Percentiles rank a stretch among this genome's conserved stretches.
Evolutionary conservation across 1,140 invertebrate genomes (phyloP).

Genomic region (Anoplophora glabripennis): DNA sequence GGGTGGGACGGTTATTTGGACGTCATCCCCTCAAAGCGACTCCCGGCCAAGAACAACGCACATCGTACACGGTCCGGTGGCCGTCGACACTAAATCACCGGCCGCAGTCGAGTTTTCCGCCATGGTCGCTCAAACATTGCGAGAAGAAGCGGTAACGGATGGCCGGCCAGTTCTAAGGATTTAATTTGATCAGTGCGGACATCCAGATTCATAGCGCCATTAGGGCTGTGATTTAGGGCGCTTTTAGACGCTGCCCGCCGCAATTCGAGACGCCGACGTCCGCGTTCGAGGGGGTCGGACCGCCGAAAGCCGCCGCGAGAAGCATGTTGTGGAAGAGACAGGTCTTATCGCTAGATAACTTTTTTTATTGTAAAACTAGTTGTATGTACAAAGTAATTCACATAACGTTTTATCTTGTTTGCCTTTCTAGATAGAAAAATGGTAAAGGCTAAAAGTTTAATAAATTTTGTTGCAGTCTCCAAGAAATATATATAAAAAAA

Average conservation of each 20-base stretch:
- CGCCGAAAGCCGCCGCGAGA: slow-evolving; percentile 13
- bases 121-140: slow-evolving; percentile 40
- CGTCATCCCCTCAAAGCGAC: too few species aligned
- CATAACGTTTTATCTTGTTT: too few species aligned
- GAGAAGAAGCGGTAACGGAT: slow-evolving; percentile 41
- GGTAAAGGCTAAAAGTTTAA: too few species aligned
- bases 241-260: slow-evolving; percentile 45
- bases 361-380: too few species aligned
- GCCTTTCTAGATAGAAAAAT: too few species aligned
- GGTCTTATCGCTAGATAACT: slow-evolving; percentile 9
- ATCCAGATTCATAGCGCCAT: slow-evolving; percentile 52
- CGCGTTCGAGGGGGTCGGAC: slow-evolving; percentile 17
- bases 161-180: slow-evolving; percentile 45
- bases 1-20: too few species aligned
- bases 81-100: slow-evolving; percentile 33
- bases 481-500: too few species aligned
- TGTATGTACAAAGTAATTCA: too few species aligned
- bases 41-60: background rate
- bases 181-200: slow-evolving; percentile 52
- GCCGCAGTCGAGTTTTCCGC: slow-evolving; percentile 29
- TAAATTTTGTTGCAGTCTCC: too few species aligned
- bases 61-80: slow-evolving; percentile 23
- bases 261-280: slow-evolving; percentile 29
- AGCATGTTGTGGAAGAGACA: slow-evolving; percentile 15
- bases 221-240: slow-evolving; percentile 48